Conservation (phyloP, 2,113 vertebrate genomes). For the Poecilia latipinna region DNA sequence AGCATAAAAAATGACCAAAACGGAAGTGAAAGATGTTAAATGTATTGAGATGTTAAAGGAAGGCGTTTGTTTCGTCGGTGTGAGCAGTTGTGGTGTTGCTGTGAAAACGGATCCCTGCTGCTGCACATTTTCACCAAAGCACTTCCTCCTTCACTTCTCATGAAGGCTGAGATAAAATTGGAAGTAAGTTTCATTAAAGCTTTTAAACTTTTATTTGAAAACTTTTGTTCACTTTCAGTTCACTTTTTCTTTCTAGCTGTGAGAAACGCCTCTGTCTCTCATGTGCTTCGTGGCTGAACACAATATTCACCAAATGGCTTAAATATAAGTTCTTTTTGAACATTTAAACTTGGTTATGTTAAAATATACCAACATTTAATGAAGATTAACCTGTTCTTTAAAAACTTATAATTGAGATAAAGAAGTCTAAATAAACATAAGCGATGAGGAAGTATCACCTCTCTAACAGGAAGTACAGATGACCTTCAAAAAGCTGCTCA, state of each 20-base stretch:
- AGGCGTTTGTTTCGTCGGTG: neutral
- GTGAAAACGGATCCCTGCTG: neutral
- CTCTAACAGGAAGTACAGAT: neutral
- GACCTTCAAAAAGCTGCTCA: neutral
- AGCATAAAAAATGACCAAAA: neutral
- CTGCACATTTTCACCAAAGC: neutral
- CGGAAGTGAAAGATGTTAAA: neutral
- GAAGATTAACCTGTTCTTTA: too few species aligned
- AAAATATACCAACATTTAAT: neutral
- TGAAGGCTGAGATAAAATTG: neutral
- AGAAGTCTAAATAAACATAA: neutral
- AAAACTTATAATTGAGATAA: too few species aligned
- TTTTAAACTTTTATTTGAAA: neutral
- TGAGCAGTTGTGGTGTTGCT: neutral
- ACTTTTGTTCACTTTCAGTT: neutral
- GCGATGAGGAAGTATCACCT: neutral
- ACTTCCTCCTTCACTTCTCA: neutral
- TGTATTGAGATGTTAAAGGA: neutral
- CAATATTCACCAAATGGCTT: neutral
- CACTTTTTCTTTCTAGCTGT: neutral
- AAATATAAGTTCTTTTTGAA: neutral
- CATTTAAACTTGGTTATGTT: neutral
- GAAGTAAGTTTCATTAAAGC: neutral
- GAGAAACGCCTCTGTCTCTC: neutral
- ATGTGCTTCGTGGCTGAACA: neutral